A percentile compares a stretch with the other conserved stretches of the same genome.
Conservation (phyloP, 2,797 vertebrate species). For the Anguilla marmorata region DNA sequence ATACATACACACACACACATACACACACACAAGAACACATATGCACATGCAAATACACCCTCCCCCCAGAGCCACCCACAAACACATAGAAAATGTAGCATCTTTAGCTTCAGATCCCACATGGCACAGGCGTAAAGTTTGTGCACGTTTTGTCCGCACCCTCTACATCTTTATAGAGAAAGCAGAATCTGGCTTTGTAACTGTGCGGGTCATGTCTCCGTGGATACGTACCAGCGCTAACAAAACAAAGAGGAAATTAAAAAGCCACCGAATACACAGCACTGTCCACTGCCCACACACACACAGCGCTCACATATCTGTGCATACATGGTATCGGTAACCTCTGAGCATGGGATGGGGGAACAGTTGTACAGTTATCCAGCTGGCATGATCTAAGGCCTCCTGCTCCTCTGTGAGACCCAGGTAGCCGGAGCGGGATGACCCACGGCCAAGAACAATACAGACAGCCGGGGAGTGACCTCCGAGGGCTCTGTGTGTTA, state of each 20-base stretch:
- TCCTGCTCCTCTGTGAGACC: not conserved
- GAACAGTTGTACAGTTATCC: not conserved
- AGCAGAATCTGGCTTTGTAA: not conserved
- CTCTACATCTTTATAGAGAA: not conserved
- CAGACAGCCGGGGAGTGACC: slow-evolving; percentile 13
- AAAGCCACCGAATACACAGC: not conserved
- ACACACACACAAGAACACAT: not conserved
- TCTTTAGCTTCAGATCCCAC: not conserved
- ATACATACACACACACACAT: not conserved
- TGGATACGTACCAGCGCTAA: not conserved
- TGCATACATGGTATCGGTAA: not conserved
- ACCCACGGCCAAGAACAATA: slow-evolving; percentile 30
- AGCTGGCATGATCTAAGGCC: not conserved
- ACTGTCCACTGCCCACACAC: not conserved
- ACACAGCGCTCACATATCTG: not conserved
- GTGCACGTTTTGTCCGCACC: not conserved
- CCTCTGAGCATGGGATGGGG: not conserved
- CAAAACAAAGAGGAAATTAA: not conserved
- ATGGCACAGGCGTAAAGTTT: not conserved
- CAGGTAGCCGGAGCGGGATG: slow-evolving; percentile 17
- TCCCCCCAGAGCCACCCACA: not conserved
- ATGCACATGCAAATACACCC: not conserved
- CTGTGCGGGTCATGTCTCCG: not conserved
- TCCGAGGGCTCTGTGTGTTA: not conserved
- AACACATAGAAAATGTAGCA: not conserved